Base-by-base conservation (phyloP, 2,888 invertebrate species). In the Onchidella celtica region DNA sequence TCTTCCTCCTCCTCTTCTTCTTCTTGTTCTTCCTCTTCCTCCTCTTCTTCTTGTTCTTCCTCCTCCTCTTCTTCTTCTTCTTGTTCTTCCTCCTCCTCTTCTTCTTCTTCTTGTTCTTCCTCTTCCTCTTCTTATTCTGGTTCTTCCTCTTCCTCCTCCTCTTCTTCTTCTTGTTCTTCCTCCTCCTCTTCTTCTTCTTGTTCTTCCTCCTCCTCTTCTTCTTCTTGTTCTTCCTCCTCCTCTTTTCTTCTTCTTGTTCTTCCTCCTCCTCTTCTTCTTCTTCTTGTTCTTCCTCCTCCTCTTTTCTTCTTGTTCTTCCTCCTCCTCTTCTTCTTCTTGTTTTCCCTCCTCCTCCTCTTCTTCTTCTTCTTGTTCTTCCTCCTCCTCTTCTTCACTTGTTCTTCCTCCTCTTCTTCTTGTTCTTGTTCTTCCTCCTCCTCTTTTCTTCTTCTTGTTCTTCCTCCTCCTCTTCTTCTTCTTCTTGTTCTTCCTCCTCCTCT, bases 321-420 rank as follows among this genome's bases (percentile, higher is more conserved):
- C 38, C 3, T n/a, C 4, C 38, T 14, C 4, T 63, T 9, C 11
- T n/a, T n/a, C n/a, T n/a, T n/a, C n/a, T n/a, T n/a, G n/a, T n/a
- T n/a, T n/a, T n/a, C n/a, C n/a, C n/a, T 17, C 27, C 34, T 68
- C 34, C 68, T 68, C 68, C n/a, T 72, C 55, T 40, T 55, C n/a
- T 24, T 63, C 75, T 36, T 75, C 63, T 36, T 55, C 29, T 17
- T 21, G 38, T 57, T 55, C 32, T n/a, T 55, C 57, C 34, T n/a
- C 29, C 32, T 55, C 57, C 34, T 55, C n/a, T n/a, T n/a, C n/a
- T n/a, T n/a, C n/a, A n/a, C n/a, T n/a, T n/a, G n/a, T n/a, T n/a
- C n/a, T n/a, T n/a, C n/a, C n/a, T n/a, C n/a, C n/a, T n/a, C n/a
- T n/a, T n/a, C n/a, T n/a, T n/a, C n/a, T n/a, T n/a, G n/a, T n/a